Base-by-base conservation (phyloP, 2,888 invertebrate species). In the Apeira syringaria region DNA sequence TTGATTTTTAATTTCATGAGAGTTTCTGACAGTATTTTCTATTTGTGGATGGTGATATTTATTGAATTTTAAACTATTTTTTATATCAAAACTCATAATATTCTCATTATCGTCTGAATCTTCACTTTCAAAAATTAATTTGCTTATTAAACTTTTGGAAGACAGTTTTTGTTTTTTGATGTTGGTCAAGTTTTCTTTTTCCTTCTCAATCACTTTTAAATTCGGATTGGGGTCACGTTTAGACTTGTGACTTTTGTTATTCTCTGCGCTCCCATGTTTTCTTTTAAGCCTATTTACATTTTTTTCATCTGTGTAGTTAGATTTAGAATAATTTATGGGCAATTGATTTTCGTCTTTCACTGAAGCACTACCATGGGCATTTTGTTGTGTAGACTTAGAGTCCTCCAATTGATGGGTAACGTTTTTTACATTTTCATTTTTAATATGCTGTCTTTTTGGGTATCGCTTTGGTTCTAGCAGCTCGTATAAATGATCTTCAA, bases 401-500 rank as follows among this genome's bases (percentile, higher is more conserved):
- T 17, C 17, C 17, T 17, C 2, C 17, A 4, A 17, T 17, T 1
- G 6, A 5, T 17, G 4, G 17, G 17, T 17, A 6, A 17, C 5
- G n/a, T n/a, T n/a, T n/a, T n/a, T 11, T n/a, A 17, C 5, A 13
- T 10, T 5, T 17, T 12, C 2, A 10, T 30, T 9, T n/a, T 34
- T 17, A 9, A 0, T 11, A 3, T 8, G 15, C 11, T 47, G 29
- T 34, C 26, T 40, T 15, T 26, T 28, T 8, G n/a, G 20, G 11
- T 11, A 50, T 53, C 43, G 60, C 34, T 59, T 61, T 26, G 63
- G 56, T 39, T 74, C 59, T 12, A 85, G 56, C 39, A 80, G 53
- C 34, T 64, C 59, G 53, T 85, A 85, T 20, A 85, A 64, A 45
- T 85, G 85, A 35, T 84, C 76, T 57, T 84, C 80, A 12, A 85